Percentiles rank a stretch among this genome's conserved stretches.
Conservation (phyloP, 2,797 vertebrate species). For the Linurgus olivaceus region DNA sequence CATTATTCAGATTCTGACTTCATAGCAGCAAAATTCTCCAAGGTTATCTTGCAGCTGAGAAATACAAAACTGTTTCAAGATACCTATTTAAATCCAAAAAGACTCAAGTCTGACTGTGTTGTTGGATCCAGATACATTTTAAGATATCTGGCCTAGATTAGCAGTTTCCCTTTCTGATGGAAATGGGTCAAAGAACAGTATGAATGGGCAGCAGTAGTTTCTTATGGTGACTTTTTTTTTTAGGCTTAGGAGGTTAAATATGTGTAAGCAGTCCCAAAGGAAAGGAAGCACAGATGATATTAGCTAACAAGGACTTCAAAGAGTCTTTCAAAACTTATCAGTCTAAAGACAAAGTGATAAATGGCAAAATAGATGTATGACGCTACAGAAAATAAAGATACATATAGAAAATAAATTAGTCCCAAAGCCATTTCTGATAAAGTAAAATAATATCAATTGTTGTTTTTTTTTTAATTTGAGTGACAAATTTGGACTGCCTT, state of each 20-base stretch:
- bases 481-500: not conserved
- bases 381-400: not conserved
- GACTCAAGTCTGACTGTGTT: not conserved
- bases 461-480: not conserved
- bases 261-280: not conserved
- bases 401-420: not conserved
- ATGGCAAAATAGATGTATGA: not conserved
- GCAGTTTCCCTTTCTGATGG: not conserved
- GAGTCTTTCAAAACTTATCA: not conserved
- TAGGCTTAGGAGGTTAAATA: not conserved
- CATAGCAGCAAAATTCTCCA: not conserved
- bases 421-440: not conserved
- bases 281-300: not conserved
- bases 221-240: not conserved
- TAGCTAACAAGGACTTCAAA: not conserved
- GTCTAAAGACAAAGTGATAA: not conserved
- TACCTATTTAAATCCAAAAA: not conserved
- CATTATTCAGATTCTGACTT: not conserved
- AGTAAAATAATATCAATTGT: not conserved
- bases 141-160: not conserved
- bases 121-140: not conserved
- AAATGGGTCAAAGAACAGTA: not conserved
- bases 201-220: not conserved
- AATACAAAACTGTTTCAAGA: not conserved
- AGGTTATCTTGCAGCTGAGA: not conserved